phyloP scores from a whole-genome alignment of 2,113 vertebrate genomes.

The Ptychochromis oligacanthus region DNA sequence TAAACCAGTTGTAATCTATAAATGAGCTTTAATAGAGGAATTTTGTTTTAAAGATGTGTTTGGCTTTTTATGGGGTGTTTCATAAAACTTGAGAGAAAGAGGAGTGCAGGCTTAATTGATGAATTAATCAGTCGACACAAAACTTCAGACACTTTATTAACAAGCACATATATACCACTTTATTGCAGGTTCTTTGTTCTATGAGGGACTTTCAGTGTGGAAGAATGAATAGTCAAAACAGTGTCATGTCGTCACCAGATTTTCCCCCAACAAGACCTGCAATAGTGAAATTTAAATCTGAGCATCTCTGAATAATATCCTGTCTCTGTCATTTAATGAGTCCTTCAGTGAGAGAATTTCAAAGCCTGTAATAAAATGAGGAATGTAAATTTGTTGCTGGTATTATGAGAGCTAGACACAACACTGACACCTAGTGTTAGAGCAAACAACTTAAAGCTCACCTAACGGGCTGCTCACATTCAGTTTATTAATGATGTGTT shows the following conservation, averaged over 20 bases:
- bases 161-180: conserved; percentile 24
- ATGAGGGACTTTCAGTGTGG: conserved; percentile 35
- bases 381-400: conserved; percentile 19
- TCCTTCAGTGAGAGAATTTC: conserved; percentile 25
- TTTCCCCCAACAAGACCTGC: conserved; percentile 25
- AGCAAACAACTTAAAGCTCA: background rate
- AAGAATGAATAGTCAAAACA: conserved; percentile 17
- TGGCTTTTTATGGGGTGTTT: conserved; percentile 68
- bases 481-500: conserved; percentile 21
- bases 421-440: conserved; percentile 76
- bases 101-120: conserved; percentile 44
- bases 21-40: conserved; percentile 57
- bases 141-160: conserved; percentile 64
- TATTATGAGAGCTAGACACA: conserved; percentile 42
- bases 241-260: conserved; percentile 11
- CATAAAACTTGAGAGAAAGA: conserved; percentile 58
- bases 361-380: conserved; percentile 26
- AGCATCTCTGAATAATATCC: conserved; percentile 34
- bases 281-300: conserved; percentile 26
- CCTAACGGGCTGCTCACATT: background rate
- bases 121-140: conserved; percentile 49
- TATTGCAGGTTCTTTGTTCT: conserved; percentile 48
- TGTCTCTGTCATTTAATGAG: conserved; percentile 34
- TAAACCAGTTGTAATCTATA: conserved; percentile 43
- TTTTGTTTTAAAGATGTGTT: conserved; percentile 57